Base-by-base conservation (phyloP, 2,888 invertebrate genomes). In the Brenthis daphne region DNA sequence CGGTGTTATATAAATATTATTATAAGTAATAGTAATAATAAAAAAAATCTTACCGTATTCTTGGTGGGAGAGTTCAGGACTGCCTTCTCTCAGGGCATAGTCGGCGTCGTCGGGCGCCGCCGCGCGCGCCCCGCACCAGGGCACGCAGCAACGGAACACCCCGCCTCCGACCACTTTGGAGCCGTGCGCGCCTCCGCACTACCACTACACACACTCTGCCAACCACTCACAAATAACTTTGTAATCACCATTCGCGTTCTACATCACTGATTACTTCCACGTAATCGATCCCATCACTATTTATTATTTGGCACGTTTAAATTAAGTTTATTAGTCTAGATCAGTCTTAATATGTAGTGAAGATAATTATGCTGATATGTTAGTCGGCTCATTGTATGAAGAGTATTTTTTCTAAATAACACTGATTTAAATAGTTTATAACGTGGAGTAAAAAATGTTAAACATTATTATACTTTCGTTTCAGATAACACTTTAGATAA, bases 121-220 rank as follows among this genome's bases (percentile, higher is more conserved):
- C 94, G 95, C 94, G 95, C 92, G 92, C 92, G 92, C 92, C 92
- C 95, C 95, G 94, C 96, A 95, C 95, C 95, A 96, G 94, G 96
- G 96, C 95, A 96, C 94, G 94, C 96, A 96, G 94, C 96, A 96
- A 94, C 95, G 95, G 95, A 96, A 96, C 94, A 95, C 95, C 94
- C 94, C 95, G 87, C 94, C 94, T 94, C 95, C 95, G 88, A 94
- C 94, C 95, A 95, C 94, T 93, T 94, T 95, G 95, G 89, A 88
- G 93, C 89, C 90, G 87, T 89, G 82, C 80, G 81, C 82, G 77
- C 85, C 88, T 82, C 85, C 82, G 83, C 86, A 85, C 87, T 83
- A 75, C 78, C 73, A 74, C 75, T 75, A 76, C 76, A 65, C 73
- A 51, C 75, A 73, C 76, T 63, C 76, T 73, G 76, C 72, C 76